Base-by-base conservation (phyloP, 2,888 invertebrate genomes). In the Endomychus coccineus region DNA sequence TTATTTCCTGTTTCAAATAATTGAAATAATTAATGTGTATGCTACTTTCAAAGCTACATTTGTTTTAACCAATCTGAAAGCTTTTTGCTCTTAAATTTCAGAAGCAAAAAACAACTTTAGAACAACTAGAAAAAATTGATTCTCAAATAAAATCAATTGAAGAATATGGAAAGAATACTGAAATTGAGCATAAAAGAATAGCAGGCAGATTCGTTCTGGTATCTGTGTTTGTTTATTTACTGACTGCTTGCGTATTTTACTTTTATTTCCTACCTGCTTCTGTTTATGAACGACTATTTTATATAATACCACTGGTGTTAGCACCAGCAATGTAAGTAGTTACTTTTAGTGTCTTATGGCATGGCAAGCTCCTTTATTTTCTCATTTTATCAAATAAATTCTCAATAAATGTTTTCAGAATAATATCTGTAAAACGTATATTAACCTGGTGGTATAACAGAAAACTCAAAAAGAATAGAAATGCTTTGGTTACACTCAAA, bases 391-490 rank as follows among this genome's bases (percentile, higher is more conserved):
- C n/a, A n/a, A n/a, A n/a, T n/a, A n/a, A n/a, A n/a, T n/a, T n/a
- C n/a, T n/a, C n/a, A 10, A 15, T 29, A 29, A 3, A 37, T 56
- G 67, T 43, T 56, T 61, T 15, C 66, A 91, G 91, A 54, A 80
- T 91, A 43, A 74, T 85, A 58, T 71, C 81, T 40, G 71, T 87
- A 12, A 87, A 89, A 51, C 78, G 79, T 51, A 67, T 82, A 45
- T 76, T 94, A 55, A 82, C 86, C 19, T 90, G 88, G 85, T 92
- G 90, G 65, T 96, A 87, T 64, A 80, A 82, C 51, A 77, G 86
- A 62, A 82, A 85, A 58, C 71, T 92, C 33, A 75, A 77, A 41
- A 78, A 78, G 58, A 91, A 89, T 67, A 80, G 84, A 58, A 70
- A 75, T 36, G 82, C 83, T 60, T 66, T 90, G 22, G 68, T 66